Base-by-base conservation (phyloP, 2,113 vertebrate species). In the Nycticryphes semicollaris region DNA sequence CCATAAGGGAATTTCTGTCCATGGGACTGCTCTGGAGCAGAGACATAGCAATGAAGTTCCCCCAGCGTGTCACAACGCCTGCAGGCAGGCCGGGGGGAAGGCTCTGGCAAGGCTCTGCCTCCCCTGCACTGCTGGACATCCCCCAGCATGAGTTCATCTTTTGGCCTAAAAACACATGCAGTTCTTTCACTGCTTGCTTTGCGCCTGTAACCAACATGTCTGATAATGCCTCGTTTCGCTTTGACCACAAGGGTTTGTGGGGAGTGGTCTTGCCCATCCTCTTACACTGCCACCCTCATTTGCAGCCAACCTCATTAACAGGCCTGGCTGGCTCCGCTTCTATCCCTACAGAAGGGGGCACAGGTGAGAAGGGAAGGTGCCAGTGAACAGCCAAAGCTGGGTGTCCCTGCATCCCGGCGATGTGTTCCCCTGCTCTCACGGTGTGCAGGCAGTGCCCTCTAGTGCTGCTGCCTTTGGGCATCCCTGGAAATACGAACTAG, bases 391-490 rank as follows among this genome's bases (percentile, higher is more conserved):
- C 41, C 62, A 35, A 20, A 72, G 37, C 0, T 20, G 53, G 35
- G 57, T 27, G 72, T 69, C 50, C 43, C 1, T 1, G 25, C 33
- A 41, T n/a, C 4, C 35, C 2, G 20, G 68, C 37, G 47, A 50
- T 1, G 35, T 3, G 13, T 77, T 51, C 59, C 69, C 28, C 9
- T 30, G 30, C 48, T 54, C 96, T 97, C 66, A 80, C 18, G 39
- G 78, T 39, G 95, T 73, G 95, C 94, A 97, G 66, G 95, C 94
- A 97, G 79, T 98, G 98, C 96, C 98, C 98, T 98, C 98, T 98
- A 97, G 98, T 95, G 98, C 93, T 96, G 19, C 33, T 93, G 87
- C 73, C 79, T 96, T 87, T 35, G 90, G 94, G 85, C 75, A 76
- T 41, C 31, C 16, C 72, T 18, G 72, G 83, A 56, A 57, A 72